Evolutionary conservation across 2,888 invertebrate species (phyloP).

Genomic region (Argynnis bischoffii): DNA sequence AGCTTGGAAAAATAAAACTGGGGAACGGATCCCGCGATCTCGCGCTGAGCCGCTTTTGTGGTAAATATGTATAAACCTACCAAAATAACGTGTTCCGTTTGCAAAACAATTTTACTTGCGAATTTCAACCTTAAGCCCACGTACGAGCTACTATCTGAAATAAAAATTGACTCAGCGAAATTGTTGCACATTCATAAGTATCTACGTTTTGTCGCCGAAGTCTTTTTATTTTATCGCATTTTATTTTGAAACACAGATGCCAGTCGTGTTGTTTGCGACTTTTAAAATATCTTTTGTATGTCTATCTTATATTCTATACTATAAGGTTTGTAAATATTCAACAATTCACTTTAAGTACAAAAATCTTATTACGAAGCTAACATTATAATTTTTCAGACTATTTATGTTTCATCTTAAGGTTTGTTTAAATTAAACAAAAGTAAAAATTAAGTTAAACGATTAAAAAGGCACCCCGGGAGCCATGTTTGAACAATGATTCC

Average conservation of each 20-base stretch:
- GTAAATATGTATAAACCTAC: slow-evolving; percentile 80
- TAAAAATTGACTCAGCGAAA: slow-evolving; percentile 32
- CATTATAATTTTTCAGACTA: slow-evolving; percentile 12
- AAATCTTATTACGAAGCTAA: slow-evolving; percentile 1
- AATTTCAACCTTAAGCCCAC: slow-evolving; percentile 33
- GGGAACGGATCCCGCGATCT: slow-evolving; percentile 79
- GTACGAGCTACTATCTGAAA: slow-evolving; percentile 14
- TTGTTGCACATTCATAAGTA: slow-evolving; percentile 66
- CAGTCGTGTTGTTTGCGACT: slow-evolving; percentile 71
- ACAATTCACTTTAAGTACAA: slow-evolving; percentile 6
- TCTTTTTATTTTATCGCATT: slow-evolving; percentile 80
- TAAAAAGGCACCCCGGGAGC: slow-evolving; percentile 69
- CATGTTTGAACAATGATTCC: slow-evolving; percentile 71
- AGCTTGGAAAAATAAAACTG: slow-evolving; percentile 82
- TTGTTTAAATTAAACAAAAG: slow-evolving; percentile 33
- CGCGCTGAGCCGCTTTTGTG: slow-evolving; percentile 81
- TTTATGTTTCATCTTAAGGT: slow-evolving; percentile 25
- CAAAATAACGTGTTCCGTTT: slow-evolving; percentile 34
- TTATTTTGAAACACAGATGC: slow-evolving; percentile 79
- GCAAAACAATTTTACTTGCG: slow-evolving; percentile 10
- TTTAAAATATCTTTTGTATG: slow-evolving; percentile 51
- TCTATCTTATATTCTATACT: slow-evolving; percentile 40
- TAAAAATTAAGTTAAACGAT: slow-evolving; percentile 70
- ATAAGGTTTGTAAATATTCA: slow-evolving; percentile 32
- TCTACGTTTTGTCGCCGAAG: slow-evolving; percentile 76